These are phyloP conservation scores for Troides helena DNA, from an alignment of 2,888 invertebrate genomes.

Conservation along the genomic window DNA sequence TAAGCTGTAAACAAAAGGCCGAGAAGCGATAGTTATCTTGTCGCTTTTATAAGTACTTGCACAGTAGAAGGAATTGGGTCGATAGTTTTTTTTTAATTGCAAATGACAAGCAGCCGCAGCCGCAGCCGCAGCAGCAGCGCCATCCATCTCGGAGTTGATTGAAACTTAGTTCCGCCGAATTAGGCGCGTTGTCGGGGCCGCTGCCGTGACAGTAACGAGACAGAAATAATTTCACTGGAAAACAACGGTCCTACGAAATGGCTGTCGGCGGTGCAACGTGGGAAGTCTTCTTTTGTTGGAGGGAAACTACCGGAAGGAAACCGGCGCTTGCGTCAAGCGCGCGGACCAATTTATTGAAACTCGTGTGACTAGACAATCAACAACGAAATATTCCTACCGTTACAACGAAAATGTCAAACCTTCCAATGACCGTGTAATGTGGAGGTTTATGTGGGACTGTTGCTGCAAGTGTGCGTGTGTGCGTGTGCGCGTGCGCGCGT, in stretches of 20 bases:
- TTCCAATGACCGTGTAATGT: too few species aligned
- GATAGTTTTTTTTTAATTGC: background rate
- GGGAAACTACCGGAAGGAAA: conserved; percentile 32
- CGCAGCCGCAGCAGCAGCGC: background rate
- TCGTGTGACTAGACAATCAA: too few species aligned
- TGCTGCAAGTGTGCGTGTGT: too few species aligned
- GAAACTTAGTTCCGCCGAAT: conserved; percentile 20
- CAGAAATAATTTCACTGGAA: conserved; percentile 37
- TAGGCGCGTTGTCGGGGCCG: conserved; percentile 23
- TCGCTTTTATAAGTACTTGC: too few species aligned
- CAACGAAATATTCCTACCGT: too few species aligned
- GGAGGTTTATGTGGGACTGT: too few species aligned
- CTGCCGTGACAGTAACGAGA: conserved; percentile 33
- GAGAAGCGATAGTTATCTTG: too few species aligned
- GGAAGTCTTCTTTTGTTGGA: conserved; percentile 32
- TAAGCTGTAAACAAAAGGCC: too few species aligned
- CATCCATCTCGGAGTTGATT: conserved; percentile 19
- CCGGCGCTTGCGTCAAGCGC: conserved; percentile 21
- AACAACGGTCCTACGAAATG: conserved; percentile 34
- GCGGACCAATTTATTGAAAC: conserved; percentile 13
- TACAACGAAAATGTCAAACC: too few species aligned
- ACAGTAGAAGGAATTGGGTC: too few species aligned
- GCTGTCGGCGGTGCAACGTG: conserved; percentile 30
- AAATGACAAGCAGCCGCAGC: background rate
- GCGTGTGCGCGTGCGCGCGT: background rate